These are phyloP conservation scores for Coregonus sp. DNA, from an alignment of 2,797 vertebrate genomes.

Conservation along the genomic window DNA sequence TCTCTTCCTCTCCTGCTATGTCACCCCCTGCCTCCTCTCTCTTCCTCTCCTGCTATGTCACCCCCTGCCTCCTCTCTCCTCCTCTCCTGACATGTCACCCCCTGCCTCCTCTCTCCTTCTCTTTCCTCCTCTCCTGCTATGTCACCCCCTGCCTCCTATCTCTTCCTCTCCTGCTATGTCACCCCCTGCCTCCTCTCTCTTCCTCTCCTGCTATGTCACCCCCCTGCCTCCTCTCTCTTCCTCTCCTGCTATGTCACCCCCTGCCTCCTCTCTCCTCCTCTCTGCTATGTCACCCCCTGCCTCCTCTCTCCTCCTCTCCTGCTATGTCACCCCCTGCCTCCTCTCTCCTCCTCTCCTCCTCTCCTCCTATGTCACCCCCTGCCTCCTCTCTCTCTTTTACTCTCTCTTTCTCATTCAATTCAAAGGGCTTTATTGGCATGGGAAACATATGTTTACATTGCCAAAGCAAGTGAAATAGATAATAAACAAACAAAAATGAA, in stretches of 20 bases:
- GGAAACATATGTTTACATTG: too few species aligned
- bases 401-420: too few species aligned
- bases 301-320: neutral
- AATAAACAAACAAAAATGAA: too few species aligned
- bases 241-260: neutral
- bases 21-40: too few species aligned
- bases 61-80: too few species aligned
- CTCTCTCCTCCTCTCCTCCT: slow-evolving; percentile 8
- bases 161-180: too few species aligned
- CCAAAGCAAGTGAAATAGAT: too few species aligned
- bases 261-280: neutral
- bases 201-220: neutral
- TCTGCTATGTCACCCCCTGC: neutral
- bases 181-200: neutral
- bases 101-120: neutral
- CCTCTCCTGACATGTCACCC: too few species aligned
- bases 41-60: too few species aligned
- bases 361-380: slow-evolving; percentile 17
- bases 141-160: too few species aligned
- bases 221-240: neutral
- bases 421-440: too few species aligned
- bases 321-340: neutral
- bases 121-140: too few species aligned
- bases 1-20: neutral
- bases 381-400: neutral